phyloP scores from a whole-genome alignment of 1,140 invertebrate genomes.

The Manduca sexta region DNA sequence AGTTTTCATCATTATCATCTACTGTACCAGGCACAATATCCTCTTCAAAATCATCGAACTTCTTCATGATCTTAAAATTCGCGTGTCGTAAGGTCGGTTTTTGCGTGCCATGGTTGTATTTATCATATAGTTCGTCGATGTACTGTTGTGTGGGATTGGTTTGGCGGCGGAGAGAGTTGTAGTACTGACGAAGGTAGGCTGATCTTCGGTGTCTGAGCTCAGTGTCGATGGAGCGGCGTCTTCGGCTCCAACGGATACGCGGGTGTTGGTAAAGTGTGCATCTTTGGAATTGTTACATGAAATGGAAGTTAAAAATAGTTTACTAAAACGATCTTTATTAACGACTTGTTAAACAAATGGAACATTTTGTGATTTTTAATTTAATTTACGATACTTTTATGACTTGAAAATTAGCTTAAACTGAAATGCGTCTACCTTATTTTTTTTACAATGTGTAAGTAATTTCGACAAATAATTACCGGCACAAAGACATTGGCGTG shows the following conservation, averaged over 20 bases:
- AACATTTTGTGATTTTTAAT: too few species aligned
- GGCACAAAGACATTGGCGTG: too few species aligned
- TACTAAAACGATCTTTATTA: too few species aligned
- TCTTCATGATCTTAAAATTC: conserved; percentile 64
- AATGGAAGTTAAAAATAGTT: too few species aligned
- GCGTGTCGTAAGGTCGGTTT: conserved; percentile 62
- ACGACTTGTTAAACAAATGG: too few species aligned
- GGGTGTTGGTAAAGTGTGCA: conserved; percentile 89
- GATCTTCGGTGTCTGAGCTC: conserved; percentile 70
- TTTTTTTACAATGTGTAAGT: too few species aligned
- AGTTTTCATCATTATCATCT: conserved; percentile 43
- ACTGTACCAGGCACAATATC: conserved; percentile 31
- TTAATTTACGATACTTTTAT: too few species aligned
- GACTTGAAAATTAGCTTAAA: too few species aligned
- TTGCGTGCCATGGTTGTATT: conserved; percentile 54
- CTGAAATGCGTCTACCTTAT: too few species aligned
- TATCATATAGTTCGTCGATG: conserved; percentile 53
- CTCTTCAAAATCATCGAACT: conserved; percentile 53
- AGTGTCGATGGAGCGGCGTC: conserved; percentile 75
- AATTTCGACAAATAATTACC: too few species aligned
- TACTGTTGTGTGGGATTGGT: conserved; percentile 41
- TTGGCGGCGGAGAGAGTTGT: conserved; percentile 52
- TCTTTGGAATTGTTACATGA: conserved; percentile 45
- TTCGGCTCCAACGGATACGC: conserved; percentile 83
- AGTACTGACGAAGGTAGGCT: conserved; percentile 66